These are phyloP conservation scores for Callipepla squamata DNA, from an alignment of 2,113 vertebrate species.

Conservation along the genomic window DNA sequence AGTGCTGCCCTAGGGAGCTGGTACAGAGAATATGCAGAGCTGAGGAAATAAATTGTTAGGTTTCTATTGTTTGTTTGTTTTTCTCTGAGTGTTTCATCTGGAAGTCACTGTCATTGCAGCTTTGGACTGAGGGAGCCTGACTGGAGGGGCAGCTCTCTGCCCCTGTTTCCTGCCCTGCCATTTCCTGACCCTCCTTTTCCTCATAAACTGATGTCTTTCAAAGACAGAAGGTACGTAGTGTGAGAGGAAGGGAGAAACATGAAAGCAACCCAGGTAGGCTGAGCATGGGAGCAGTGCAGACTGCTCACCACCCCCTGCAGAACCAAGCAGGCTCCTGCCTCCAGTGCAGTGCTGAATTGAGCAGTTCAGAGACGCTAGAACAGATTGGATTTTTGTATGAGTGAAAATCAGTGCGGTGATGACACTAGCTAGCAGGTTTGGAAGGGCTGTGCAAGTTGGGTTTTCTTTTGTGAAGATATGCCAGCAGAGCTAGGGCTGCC, in stretches of 20 bases:
- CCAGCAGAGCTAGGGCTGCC: background rate
- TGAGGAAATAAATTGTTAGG: background rate
- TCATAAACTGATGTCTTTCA: background rate
- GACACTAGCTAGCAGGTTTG: background rate
- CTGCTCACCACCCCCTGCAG: background rate
- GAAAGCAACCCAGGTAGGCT: background rate
- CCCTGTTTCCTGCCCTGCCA: background rate
- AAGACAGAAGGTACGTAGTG: background rate
- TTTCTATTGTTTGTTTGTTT: background rate
- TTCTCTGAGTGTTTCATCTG: background rate
- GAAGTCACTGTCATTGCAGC: background rate
- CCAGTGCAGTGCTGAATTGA: accelerated
- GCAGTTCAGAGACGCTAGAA: background rate
- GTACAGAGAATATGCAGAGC: background rate
- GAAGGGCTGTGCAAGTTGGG: background rate
- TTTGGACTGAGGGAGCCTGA: background rate
- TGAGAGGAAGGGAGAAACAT: background rate
- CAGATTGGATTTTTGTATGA: background rate
- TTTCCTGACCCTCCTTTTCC: background rate
- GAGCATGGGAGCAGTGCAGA: background rate
- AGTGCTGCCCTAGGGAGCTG: background rate
- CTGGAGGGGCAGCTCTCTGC: background rate
- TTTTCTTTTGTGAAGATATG: background rate
- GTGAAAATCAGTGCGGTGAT: background rate
- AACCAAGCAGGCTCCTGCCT: background rate